phyloP scores from a whole-genome alignment of 2,113 vertebrate genomes.

The Zeus faber region DNA sequence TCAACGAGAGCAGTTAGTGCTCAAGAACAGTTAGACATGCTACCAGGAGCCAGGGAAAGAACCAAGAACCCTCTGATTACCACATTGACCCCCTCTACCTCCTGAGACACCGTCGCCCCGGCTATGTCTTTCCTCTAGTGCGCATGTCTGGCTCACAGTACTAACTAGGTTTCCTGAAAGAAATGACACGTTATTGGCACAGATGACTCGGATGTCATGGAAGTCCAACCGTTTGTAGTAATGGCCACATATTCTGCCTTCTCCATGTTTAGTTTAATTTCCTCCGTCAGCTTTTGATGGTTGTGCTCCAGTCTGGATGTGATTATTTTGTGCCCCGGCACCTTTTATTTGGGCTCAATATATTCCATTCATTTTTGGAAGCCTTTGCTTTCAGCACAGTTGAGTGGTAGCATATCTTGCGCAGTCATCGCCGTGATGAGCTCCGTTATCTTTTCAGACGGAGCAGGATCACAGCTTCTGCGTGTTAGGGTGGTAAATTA shows the following conservation, averaged over 20 bases:
- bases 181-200: constrained; percentile 8
- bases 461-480: too few relatives aligned
- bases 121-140: constrained; percentile 6
- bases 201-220: not conserved
- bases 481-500: not conserved
- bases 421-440: not conserved
- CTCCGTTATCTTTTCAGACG: not conserved
- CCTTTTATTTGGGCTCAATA: constrained; percentile 6
- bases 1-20: too few relatives aligned
- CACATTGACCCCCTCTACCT: too few relatives aligned
- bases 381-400: constrained; percentile 2
- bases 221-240: not conserved
- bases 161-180: not conserved
- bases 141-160: not conserved
- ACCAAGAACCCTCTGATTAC: too few relatives aligned
- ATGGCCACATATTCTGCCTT: not conserved
- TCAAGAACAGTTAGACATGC: too few relatives aligned
- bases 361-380: not conserved
- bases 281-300: not conserved
- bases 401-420: constrained; percentile 1
- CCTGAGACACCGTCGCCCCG: too few relatives aligned
- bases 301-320: not conserved
- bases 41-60: too few relatives aligned
- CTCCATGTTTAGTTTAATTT: not conserved
- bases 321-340: not conserved